Conservation (phyloP, 2,888 invertebrate species). For the Halocaridina rubra region DNA sequence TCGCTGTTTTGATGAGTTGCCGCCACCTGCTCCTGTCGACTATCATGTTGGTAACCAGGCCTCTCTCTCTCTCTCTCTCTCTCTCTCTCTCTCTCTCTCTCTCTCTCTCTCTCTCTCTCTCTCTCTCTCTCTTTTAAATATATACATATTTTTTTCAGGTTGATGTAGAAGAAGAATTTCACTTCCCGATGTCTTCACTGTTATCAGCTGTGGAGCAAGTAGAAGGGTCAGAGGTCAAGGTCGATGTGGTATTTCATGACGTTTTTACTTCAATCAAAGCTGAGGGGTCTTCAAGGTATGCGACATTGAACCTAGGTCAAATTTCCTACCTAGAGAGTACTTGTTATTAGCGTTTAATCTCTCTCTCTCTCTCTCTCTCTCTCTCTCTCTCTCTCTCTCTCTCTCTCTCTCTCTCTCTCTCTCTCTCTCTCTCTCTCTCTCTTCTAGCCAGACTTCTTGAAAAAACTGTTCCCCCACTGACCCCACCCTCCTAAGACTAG, state of each 20-base stretch:
- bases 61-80: background rate
- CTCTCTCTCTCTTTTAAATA: no score
- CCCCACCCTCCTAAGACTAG: no score
- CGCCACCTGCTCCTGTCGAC: no score
- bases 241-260: constrained; percentile 24
- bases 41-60: no score
- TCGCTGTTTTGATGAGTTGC: no score
- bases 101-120: background rate
- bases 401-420: background rate
- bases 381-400: background rate
- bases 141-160: no score
- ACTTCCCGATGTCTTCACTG: constrained; percentile 39
- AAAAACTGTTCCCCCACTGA: no score
- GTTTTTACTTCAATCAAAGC: constrained; percentile 25
- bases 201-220: constrained; percentile 6
- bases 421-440: background rate
- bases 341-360: background rate
- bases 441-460: no score
- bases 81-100: background rate
- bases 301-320: no score
- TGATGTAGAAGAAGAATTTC: constrained; percentile 24
- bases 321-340: no score
- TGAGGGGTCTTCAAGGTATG: constrained; percentile 21
- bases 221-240: constrained; percentile 29
- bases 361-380: background rate